These are phyloP conservation scores for Xenopus laevis DNA, from an alignment of 2,113 vertebrate genomes.

Conservation along the genomic window DNA sequence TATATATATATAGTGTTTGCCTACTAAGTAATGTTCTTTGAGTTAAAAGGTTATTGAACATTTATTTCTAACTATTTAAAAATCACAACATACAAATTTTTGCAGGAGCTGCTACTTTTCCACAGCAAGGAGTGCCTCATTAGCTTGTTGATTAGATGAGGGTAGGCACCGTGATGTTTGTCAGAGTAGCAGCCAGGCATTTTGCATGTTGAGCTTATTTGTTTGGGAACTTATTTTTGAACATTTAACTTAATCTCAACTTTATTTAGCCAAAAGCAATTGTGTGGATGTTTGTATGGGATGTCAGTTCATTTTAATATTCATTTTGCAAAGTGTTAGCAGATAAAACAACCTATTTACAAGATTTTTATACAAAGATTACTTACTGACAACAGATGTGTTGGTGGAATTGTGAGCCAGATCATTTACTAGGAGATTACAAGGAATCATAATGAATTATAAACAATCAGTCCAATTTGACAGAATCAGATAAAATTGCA, in stretches of 20 bases:
- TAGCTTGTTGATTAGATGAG: conserved; percentile 25
- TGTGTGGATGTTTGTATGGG: neutral
- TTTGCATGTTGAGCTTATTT: conserved; percentile 24
- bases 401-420: conserved; percentile 5
- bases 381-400: neutral
- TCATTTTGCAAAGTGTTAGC: neutral
- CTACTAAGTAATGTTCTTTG: neutral
- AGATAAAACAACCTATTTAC: neutral
- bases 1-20: no score
- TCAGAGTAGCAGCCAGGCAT: conserved; percentile 16
- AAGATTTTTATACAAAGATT: neutral
- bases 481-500: neutral
- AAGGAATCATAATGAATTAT: conserved; percentile 1
- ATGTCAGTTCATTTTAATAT: neutral
- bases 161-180: conserved; percentile 14
- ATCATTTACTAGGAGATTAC: neutral
- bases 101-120: conserved; percentile 26
- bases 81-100: conserved; percentile 21
- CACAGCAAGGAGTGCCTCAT: conserved; percentile 24
- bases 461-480: conserved; percentile 1
- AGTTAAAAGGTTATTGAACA: neutral
- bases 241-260: conserved; percentile 22
- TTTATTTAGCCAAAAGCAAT: conserved; percentile 28
- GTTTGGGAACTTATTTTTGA: conserved; percentile 25
- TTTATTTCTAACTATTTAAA: neutral